Conservation (phyloP, 2,797 vertebrate genomes). For the Takifugu rubripes region DNA sequence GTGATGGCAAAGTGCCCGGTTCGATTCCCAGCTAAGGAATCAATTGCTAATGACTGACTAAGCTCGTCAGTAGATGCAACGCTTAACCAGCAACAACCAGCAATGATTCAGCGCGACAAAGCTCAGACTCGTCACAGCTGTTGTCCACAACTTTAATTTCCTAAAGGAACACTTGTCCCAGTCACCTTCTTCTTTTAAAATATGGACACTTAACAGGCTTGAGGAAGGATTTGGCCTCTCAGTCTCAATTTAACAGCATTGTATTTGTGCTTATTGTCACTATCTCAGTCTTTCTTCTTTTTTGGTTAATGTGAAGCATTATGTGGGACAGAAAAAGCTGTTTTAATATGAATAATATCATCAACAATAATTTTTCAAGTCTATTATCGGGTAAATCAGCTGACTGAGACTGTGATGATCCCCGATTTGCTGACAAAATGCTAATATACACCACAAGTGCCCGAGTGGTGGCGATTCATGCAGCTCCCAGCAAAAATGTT, state of each 20-base stretch:
- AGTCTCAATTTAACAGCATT: conserved; percentile 18
- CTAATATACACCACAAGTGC: conserved; percentile 34
- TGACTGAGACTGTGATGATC: conserved; percentile 8
- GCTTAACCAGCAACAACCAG: conserved; percentile 49
- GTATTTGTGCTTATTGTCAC: conserved; percentile 6
- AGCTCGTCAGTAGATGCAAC: conserved; percentile 55
- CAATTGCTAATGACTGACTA: conserved; percentile 67
- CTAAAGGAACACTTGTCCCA: conserved; percentile 10
- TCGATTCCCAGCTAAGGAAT: conserved; percentile 68
- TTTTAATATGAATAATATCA: background rate
- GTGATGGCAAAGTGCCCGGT: conserved; percentile 58
- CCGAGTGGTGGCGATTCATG: conserved; percentile 23
- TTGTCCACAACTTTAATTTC: conserved; percentile 27
- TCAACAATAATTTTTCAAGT: background rate
- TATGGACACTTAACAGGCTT: conserved; percentile 7
- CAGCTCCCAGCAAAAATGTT: background rate
- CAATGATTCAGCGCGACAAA: conserved; percentile 39
- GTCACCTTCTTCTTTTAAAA: conserved; percentile 13
- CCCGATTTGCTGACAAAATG: conserved; percentile 14
- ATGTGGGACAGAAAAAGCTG: too few relatives aligned
- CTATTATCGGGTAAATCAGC: conserved; percentile 11
- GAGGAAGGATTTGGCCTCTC: conserved; percentile 7
- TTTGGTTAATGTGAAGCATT: background rate
- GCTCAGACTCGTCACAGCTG: background rate
- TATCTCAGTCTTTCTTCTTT: background rate